Base-by-base conservation (phyloP, 2,888 invertebrate species). In the Euplagia quadripunctaria region DNA sequence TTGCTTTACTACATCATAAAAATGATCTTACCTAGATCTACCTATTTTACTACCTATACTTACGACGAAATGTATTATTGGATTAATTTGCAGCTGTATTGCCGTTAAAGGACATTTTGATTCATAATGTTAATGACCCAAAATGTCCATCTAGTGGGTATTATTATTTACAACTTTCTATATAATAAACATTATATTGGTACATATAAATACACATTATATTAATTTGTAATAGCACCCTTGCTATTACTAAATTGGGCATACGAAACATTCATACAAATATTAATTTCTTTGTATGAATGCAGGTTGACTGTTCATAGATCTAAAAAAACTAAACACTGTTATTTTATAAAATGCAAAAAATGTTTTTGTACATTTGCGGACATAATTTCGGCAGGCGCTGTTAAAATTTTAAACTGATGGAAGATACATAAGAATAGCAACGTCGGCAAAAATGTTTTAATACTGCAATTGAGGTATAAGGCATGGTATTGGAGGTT, bases 231-330 rank as follows among this genome's bases (percentile, higher is more conserved):
- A 75, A 75, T 66, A 70, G 64, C 70, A 52, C 17, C 67, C 11
- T 68, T 55, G 72, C 71, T 65, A 80, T 74, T 77, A 82, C 81
- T 88, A 89, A 88, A 88, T 88, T 89, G 88, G 86, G 84, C 89
- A 84, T 70, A 83, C 86, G 79, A 77, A 83, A 84, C 83, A 83
- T 85, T 82, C 84, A 82, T 82, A 82, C 76, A 73, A 68, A 52
- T 31, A 67, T n/a, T n/a, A n/a, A 41, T 17, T 1, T 66, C 31
- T 73, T 70, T 67, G 76, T 82, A 85, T 85, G 86, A 81, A 83
- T 82, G 80, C 78, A 81, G 82, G 85, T 86, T 84, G 86, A 86
- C 85, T 86, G 83, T 86, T 82, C 73, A 75, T 73, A 84, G 83
- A 85, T 72, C 51, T 6, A 16, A 64, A 20, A 65, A n/a, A 42